These are phyloP conservation scores for Drosophila leontia DNA, from an alignment of 1,140 invertebrate genomes.

Conservation along the genomic window DNA sequence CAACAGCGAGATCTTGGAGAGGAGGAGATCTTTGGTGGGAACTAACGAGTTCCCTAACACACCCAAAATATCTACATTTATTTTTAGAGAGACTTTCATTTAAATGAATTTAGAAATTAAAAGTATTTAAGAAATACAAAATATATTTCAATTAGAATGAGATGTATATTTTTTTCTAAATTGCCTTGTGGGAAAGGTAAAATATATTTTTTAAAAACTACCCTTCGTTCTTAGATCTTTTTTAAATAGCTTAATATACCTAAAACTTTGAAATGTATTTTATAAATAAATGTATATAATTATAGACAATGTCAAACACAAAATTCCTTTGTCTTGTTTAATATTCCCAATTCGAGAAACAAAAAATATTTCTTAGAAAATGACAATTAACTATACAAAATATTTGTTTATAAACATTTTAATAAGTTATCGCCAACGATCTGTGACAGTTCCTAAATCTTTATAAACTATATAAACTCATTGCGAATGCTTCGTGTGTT, in stretches of 20 bases:
- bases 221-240: not conserved
- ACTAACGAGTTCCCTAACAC: conserved; percentile 1
- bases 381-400: conserved; percentile 1
- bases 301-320: not conserved
- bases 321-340: conserved; percentile 4
- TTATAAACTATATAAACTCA: conserved; percentile 43
- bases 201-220: not conserved
- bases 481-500: conserved; percentile 46
- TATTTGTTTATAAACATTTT: conserved; percentile 21
- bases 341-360: not conserved
- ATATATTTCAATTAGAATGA: not conserved
- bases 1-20: not conserved
- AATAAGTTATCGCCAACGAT: conserved; percentile 13
- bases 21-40: conserved; percentile 5
- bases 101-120: no score
- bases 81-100: not conserved
- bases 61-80: not conserved
- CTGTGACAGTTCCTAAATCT: conserved; percentile 41
- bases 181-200: no score
- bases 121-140: not conserved
- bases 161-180: not conserved
- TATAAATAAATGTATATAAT: not conserved
- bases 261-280: not conserved
- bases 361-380: not conserved
- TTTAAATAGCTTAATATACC: not conserved